Percentiles rank a stretch among this genome's conserved stretches.
phyloP scores from a whole-genome alignment of 2,797 vertebrate species.

The Propithecus deckenii region DNA sequence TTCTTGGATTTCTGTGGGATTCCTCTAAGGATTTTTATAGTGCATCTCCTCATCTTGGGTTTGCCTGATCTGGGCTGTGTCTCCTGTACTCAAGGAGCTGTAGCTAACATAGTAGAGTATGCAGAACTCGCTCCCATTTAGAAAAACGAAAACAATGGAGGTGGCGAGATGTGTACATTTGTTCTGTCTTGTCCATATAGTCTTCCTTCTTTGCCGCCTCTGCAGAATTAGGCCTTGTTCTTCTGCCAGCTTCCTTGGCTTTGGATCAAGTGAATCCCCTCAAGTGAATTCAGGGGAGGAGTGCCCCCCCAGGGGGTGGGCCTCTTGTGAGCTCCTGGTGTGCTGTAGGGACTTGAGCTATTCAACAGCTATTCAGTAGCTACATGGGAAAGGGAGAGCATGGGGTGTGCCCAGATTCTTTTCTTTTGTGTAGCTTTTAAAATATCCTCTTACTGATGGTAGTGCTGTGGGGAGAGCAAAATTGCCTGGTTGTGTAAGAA shows the following conservation, averaged over 20 bases:
- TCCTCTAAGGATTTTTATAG: conserved; percentile 36
- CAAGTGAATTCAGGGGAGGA: conserved; percentile 22
- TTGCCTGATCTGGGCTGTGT: background rate
- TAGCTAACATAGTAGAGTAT: background rate
- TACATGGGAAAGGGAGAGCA: background rate
- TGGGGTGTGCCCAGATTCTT: background rate
- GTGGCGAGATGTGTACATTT: background rate
- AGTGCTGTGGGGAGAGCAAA: background rate
- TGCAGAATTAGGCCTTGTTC: background rate
- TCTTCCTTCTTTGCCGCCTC: background rate
- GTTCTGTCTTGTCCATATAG: background rate
- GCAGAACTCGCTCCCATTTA: background rate
- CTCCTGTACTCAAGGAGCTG: background rate
- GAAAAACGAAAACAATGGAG: background rate
- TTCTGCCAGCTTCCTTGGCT: conserved; percentile 36
- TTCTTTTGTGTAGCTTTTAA: conserved; percentile 21
- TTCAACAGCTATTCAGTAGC: background rate
- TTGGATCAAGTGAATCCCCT: conserved; percentile 41
- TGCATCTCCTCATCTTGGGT: background rate
- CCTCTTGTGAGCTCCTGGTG: background rate
- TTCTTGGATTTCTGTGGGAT: conserved; percentile 1
- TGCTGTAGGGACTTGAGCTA: background rate
- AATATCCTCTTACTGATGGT: background rate
- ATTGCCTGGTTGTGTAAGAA: background rate
- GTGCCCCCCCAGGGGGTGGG: background rate